Percentiles rank a stretch among this genome's conserved stretches.
Conservation (phyloP, 2,797 vertebrate species). For the Prionace glauca region DNA sequence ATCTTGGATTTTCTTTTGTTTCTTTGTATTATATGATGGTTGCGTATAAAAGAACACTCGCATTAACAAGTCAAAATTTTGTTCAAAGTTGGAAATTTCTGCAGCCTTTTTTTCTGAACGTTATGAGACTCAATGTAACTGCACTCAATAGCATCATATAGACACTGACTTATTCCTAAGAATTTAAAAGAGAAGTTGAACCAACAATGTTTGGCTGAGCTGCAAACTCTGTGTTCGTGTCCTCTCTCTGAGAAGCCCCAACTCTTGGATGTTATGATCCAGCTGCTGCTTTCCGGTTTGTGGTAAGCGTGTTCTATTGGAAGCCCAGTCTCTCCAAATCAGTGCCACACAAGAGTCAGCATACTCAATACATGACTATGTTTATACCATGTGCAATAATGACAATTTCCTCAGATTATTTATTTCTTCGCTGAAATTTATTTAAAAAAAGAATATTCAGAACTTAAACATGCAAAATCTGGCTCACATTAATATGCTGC, state of each 20-base stretch:
- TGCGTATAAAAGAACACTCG: not conserved
- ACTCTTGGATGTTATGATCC: not conserved
- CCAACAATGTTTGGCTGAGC: not conserved
- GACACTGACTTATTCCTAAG: not conserved
- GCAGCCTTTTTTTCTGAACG: not conserved
- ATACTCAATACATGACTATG: not conserved
- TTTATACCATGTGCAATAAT: not conserved
- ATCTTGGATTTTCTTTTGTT: not conserved
- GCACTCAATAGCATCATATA: not conserved
- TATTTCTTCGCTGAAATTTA: not conserved
- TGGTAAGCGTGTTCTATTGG: not conserved
- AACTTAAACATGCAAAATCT: not conserved
- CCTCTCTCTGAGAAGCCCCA: not conserved
- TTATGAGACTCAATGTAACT: not conserved
- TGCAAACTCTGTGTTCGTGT: not conserved
- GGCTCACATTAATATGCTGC: not conserved
- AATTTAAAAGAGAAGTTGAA: not conserved
- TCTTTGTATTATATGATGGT: not conserved
- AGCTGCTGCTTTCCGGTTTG: not conserved
- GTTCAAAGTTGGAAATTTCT: not conserved
- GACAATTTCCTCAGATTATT: slow-evolving; percentile 5
- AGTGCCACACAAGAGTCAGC: not conserved
- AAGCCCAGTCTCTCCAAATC: not conserved
- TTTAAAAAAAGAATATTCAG: not conserved
- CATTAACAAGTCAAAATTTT: not conserved